Evolutionary conservation across 2,113 vertebrate species (phyloP).

Genomic region (Cisticola juncidis): DNA sequence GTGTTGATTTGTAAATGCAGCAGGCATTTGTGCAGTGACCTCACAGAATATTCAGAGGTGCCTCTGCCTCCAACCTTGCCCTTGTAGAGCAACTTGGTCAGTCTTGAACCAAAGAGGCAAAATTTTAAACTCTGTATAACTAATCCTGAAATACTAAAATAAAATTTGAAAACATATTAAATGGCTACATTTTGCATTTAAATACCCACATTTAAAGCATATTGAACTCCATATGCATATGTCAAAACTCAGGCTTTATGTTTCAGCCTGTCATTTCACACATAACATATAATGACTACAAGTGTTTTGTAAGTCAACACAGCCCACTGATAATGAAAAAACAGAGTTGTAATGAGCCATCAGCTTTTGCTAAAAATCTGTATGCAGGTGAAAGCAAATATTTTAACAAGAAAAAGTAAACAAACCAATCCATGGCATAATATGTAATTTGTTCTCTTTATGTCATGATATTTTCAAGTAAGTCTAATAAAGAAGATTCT

Average conservation of each 20-base stretch:
- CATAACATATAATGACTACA: background rate
- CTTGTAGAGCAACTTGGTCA: background rate
- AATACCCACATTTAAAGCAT: background rate
- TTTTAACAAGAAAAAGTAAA: background rate
- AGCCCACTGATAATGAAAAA: background rate
- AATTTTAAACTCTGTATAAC: background rate
- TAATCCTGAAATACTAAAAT: background rate
- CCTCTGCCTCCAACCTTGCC: background rate
- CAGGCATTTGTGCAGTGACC: background rate
- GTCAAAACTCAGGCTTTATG: background rate
- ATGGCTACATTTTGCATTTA: background rate
- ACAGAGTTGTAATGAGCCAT: background rate
- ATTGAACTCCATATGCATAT: accelerated
- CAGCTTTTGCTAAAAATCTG: background rate
- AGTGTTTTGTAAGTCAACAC: background rate
- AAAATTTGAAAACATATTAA: background rate
- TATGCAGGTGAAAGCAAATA: background rate
- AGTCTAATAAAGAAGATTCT: background rate
- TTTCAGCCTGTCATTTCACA: background rate
- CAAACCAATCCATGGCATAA: background rate
- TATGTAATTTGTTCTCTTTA: background rate
- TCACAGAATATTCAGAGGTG: background rate
- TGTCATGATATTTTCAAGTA: background rate
- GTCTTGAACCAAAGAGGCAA: constrained; percentile 9
- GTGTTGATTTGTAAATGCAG: background rate